Conservation (phyloP, 2,888 invertebrate genomes). For the Zootermopsis nevadensis region DNA sequence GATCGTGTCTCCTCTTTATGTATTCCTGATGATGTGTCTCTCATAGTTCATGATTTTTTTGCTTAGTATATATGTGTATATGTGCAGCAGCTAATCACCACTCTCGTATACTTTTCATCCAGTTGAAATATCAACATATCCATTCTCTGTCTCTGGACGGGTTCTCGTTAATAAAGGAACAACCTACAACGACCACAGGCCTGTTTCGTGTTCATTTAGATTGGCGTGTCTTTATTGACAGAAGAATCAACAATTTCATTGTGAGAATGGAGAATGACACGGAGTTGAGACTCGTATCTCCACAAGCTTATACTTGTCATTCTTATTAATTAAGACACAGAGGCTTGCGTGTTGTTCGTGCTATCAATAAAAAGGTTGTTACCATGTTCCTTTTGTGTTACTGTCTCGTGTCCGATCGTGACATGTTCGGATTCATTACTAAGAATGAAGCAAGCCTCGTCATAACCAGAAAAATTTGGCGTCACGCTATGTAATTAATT, state of each 20-base stretch:
- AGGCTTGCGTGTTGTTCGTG: background rate
- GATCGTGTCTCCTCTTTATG: too few relatives aligned
- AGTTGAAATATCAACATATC: too few relatives aligned
- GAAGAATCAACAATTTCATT: background rate
- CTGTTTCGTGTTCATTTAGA: background rate
- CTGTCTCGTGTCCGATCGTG: background rate
- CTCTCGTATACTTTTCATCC: too few relatives aligned
- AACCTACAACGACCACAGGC: too few relatives aligned
- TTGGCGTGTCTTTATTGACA: background rate
- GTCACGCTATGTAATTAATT: background rate
- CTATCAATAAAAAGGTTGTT: constrained; percentile 1
- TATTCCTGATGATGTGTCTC: too few relatives aligned
- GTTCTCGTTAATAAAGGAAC: too few relatives aligned
- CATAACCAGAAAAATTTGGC: background rate
- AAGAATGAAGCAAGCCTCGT: background rate
- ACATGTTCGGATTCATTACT: constrained; percentile 13
- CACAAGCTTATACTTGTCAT: background rate
- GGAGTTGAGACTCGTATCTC: background rate
- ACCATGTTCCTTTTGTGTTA: background rate
- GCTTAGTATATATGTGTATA: too few relatives aligned
- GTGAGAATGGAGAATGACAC: background rate
- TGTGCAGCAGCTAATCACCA: too few relatives aligned
- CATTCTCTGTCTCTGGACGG: too few relatives aligned
- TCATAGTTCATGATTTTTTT: too few relatives aligned
- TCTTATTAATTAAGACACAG: constrained; percentile 10